A percentile compares a stretch with the other conserved stretches of the same genome.
These are phyloP conservation scores for Phalloptychus januarius DNA, from an alignment of 2,797 vertebrate species.

Conservation along the genomic window DNA sequence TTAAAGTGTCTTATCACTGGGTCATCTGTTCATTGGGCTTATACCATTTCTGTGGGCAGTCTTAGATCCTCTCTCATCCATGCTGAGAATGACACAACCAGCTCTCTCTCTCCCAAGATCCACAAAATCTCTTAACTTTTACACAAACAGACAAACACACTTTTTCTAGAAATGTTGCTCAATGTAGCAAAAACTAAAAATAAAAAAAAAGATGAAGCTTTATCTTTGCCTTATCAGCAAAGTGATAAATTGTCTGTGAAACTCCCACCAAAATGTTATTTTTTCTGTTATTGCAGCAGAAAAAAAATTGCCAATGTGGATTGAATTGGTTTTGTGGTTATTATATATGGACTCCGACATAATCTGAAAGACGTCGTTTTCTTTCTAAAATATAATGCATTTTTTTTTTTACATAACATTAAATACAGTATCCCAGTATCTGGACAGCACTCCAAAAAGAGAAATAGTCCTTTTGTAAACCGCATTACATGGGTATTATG, in stretches of 20 bases:
- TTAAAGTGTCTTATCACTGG: conserved; percentile 41
- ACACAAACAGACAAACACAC: not conserved
- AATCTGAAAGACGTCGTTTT: not conserved
- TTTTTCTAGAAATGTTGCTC: not conserved
- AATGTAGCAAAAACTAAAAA: not conserved
- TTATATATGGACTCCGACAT: not conserved
- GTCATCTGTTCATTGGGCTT: conserved; percentile 45
- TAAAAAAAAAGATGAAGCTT: too few species aligned
- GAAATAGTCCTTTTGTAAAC: not conserved
- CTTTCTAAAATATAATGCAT: not conserved
- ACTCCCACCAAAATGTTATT: not conserved
- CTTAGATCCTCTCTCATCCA: conserved; percentile 31
- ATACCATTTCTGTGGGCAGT: conserved; percentile 39
- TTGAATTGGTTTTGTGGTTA: not conserved
- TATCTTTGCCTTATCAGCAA: not conserved
- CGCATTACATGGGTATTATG: not conserved
- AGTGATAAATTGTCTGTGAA: conserved; percentile 7
- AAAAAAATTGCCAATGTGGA: not conserved
- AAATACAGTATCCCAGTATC: conserved; percentile 8
- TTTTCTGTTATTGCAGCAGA: not conserved
- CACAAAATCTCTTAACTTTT: conserved; percentile 15
- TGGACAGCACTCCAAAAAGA: conserved; percentile 10
- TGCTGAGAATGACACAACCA: conserved; percentile 21
- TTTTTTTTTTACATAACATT: not conserved
- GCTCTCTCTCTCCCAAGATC: conserved; percentile 19